A percentile compares a stretch with the other conserved stretches of the same genome.
phyloP scores from a whole-genome alignment of 2,113 vertebrate species.

The Lycocorax pyrrhopterus region DNA sequence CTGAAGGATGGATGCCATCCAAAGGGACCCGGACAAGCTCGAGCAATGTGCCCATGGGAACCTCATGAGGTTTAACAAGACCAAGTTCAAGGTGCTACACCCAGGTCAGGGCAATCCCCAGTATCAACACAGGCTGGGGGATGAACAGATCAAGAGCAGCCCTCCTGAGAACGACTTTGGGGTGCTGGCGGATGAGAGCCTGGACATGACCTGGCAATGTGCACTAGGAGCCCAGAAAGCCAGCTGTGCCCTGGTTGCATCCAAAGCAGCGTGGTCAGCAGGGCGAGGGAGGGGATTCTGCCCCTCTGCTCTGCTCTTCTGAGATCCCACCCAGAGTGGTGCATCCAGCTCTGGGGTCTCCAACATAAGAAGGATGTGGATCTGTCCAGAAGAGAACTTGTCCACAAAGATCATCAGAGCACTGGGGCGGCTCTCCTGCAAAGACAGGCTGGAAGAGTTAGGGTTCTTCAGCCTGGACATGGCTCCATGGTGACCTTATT shows the following conservation, averaged over 20 bases:
- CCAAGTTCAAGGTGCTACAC: not conserved
- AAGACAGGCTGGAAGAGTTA: not conserved
- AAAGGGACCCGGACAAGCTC: not conserved
- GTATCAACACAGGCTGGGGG: not conserved
- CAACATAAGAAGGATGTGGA: not conserved
- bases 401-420: not conserved
- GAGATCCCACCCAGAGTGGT: not conserved
- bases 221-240: not conserved
- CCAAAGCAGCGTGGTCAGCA: fast-evolving
- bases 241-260: fast-evolving
- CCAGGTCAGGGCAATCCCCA: too few relatives aligned
- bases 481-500: not conserved
- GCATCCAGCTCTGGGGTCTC: not conserved
- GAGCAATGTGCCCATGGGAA: not conserved
- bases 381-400: not conserved
- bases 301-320: not conserved
- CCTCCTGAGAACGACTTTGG: not conserved
- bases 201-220: not conserved
- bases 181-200: not conserved
- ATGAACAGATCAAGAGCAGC: not conserved
- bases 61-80: not conserved
- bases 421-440: not conserved
- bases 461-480: not conserved
- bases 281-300: not conserved
- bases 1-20: not conserved